Evolutionary conservation across 1,140 invertebrate genomes (phyloP).

Genomic region (Drosophila virilis): DNA sequence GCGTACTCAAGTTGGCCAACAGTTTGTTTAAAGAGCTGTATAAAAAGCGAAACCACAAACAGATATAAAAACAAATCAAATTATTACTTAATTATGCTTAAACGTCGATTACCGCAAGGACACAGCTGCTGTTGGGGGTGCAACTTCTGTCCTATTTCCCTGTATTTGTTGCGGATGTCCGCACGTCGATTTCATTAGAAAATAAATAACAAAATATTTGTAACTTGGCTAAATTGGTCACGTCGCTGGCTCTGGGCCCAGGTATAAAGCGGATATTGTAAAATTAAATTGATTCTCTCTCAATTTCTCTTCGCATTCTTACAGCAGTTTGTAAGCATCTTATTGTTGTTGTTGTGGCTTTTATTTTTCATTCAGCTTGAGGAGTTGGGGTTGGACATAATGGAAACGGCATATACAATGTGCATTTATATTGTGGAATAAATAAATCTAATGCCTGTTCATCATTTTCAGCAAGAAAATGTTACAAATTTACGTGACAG

Average conservation of each 20-base stretch:
- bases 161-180: slow-evolving; percentile 24
- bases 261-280: slow-evolving; percentile 82
- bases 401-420: slow-evolving; percentile 59
- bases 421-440: slow-evolving; percentile 68
- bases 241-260: slow-evolving; percentile 57
- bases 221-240: slow-evolving; percentile 79
- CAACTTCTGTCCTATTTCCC: background rate
- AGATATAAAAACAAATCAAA: slow-evolving; percentile 50
- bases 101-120: slow-evolving; percentile 51
- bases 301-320: slow-evolving; percentile 20
- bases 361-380: slow-evolving; percentile 46
- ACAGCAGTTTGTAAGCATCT: slow-evolving; percentile 22
- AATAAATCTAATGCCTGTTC: slow-evolving; percentile 77
- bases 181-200: slow-evolving; percentile 64
- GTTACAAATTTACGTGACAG: slow-evolving; percentile 78
- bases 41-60: background rate
- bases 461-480: slow-evolving; percentile 73
- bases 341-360: slow-evolving; percentile 36
- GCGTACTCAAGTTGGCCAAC: background rate
- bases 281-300: slow-evolving; percentile 77
- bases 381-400: slow-evolving; percentile 30
- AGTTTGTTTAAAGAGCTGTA: background rate
- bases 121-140: slow-evolving; percentile 36
- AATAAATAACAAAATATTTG: slow-evolving; percentile 78
- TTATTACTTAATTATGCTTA: slow-evolving; percentile 79